phyloP scores from a whole-genome alignment of 1,140 invertebrate genomes.

The Leptinotarsa lineolata region DNA sequence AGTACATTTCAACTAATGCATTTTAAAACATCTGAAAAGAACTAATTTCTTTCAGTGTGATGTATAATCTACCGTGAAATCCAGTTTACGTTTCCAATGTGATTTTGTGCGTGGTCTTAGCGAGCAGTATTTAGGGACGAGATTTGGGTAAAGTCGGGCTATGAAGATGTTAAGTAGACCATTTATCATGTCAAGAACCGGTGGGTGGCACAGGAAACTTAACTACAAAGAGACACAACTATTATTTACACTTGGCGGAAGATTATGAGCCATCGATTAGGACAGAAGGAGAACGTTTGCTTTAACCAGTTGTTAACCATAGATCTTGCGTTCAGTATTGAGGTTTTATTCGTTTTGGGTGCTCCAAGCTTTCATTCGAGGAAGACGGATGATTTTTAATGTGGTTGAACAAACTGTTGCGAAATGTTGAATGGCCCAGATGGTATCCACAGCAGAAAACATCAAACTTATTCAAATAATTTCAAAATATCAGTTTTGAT shows the following conservation, averaged over 20 bases:
- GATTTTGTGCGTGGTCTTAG: neutral
- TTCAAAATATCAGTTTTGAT: no score
- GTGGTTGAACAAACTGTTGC: neutral
- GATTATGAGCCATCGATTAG: conserved; percentile 31
- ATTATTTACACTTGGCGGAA: conserved; percentile 39
- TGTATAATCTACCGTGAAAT: conserved; percentile 35
- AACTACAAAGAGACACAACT: conserved; percentile 39
- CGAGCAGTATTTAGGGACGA: neutral
- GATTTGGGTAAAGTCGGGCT: conserved; percentile 20
- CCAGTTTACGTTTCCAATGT: neutral
- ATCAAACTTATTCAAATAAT: no score
- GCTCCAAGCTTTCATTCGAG: neutral
- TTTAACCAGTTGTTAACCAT: conserved; percentile 37
- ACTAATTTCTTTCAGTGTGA: conserved; percentile 30
- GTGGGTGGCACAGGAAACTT: conserved; percentile 48
- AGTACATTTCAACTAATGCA: conserved; percentile 18
- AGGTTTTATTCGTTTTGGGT: conserved; percentile 18
- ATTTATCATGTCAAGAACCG: conserved; percentile 48
- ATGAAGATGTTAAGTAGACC: conserved; percentile 51
- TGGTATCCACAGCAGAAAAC: no score
- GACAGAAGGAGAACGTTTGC: conserved; percentile 21
- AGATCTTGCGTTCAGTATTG: conserved; percentile 24
- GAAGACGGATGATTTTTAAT: conserved; percentile 8
- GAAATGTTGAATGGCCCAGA: neutral
- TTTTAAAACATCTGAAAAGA: conserved; percentile 28